Base-by-base conservation (phyloP, 53 echinoderm and acorn worm species). In the Paracentrotus lividus region DNA sequence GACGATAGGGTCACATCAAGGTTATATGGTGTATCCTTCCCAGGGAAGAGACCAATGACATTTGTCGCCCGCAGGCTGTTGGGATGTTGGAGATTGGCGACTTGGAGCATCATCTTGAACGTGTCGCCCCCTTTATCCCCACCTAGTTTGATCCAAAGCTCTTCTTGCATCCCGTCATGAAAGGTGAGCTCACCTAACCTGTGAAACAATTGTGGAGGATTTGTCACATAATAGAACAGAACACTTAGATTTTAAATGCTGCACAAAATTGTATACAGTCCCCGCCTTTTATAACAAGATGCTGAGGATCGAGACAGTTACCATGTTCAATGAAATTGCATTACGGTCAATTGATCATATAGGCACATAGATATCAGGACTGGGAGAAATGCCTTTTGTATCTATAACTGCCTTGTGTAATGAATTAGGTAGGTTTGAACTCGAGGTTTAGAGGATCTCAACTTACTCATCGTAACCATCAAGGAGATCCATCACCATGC, bases 81-180 rank as follows among this genome's bases (percentile, higher is more conserved):
- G 2, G 51, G 85, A 8, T 12, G 5, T 5, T 7, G 6, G 5
- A 85, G 49, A 52, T 85, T 85, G 23, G 47, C 52, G 27, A 85
- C 7, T 52, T 85, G 85, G n/a, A 85, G n/a, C 85, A 85, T 85
- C 6, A 85, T 13, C 8, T 85, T 85, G 32, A 85, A 85, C 0
- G 85, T 85, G 23, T 81, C 81, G 1, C 81, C 81, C 5, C 81
- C 81, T 14, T 68, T 68, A 18, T 75, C 42, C 2, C 76, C 76
- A 16, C 76, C 76, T 3, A 75, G 12, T 42, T 75, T 75, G 0
- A 75, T 42, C 76, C 75, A 75, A 24, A 75, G 3, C 15, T 75
- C 75, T 15, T 75, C 40, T 20, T 18, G 12, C n/a, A 14, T 16
- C 13, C 42, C 42, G 42, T 75, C 42, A 18, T 40, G 18, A 4